Evolutionary conservation across 30 jellyfish, hydroid and myxozoan species (phyloP).

Genomic region (Hydra vulgaris): DNA sequence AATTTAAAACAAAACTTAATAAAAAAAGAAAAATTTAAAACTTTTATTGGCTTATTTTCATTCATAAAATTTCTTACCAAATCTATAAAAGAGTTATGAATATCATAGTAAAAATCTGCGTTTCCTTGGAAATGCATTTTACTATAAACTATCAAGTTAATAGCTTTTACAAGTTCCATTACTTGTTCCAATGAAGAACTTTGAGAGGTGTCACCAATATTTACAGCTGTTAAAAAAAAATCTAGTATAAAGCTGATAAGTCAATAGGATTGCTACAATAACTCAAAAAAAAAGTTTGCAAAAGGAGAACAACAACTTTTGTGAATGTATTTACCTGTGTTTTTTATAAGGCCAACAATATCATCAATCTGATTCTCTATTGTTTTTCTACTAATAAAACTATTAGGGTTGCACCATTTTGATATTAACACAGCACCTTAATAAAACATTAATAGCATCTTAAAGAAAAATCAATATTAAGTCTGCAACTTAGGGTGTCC

Average conservation of each 20-base stretch:
- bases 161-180: conserved; percentile 12
- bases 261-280: neutral
- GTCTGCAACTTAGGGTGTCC: neutral
- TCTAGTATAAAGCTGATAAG: neutral
- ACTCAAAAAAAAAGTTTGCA: neutral
- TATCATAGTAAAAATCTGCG: conserved; percentile 30
- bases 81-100: conserved; percentile 52
- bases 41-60: too few species aligned
- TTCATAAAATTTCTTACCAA: too few species aligned
- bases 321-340: conserved; percentile 23
- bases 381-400: neutral
- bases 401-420: conserved; percentile 42
- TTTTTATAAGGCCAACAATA: conserved; percentile 22
- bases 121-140: conserved; percentile 43
- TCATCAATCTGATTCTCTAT: conserved; percentile 24
- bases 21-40: too few species aligned
- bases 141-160: conserved; percentile 23
- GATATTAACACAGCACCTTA: conserved; percentile 47
- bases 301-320: too few species aligned
- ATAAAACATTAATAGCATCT: neutral
- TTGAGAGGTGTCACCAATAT: neutral
- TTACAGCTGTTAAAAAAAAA: neutral
- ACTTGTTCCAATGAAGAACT: conserved; percentile 7
- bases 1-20: too few species aligned
- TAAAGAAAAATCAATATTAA: neutral